Conservation (phyloP, 2,888 invertebrate species). For the Serrognathus titanus region DNA sequence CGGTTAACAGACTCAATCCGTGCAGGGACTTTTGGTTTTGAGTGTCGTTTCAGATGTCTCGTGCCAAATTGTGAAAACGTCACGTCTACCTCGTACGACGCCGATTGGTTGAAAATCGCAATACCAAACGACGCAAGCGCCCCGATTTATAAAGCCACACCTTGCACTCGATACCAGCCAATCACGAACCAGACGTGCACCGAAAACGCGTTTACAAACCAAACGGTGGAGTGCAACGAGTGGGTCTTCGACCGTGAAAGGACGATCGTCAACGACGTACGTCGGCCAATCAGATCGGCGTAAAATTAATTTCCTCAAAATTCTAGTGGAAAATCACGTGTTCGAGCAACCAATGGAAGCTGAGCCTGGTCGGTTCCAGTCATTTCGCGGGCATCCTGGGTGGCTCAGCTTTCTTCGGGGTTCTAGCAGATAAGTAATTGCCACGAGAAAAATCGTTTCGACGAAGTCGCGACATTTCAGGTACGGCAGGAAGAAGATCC, state of each 20-base stretch:
- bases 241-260: slow-evolving; percentile 56
- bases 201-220: slow-evolving; percentile 42
- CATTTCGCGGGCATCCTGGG: slow-evolving; percentile 63
- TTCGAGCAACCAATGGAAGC: slow-evolving; percentile 58
- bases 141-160: slow-evolving; percentile 7
- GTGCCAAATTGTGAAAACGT: slow-evolving; percentile 55
- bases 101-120: slow-evolving; percentile 51
- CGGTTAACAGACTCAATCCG: too few species aligned
- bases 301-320: neutral
- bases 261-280: slow-evolving; percentile 58
- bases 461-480: slow-evolving; percentile 37
- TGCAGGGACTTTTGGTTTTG: neutral
- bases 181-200: slow-evolving; percentile 39
- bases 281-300: slow-evolving; percentile 3
- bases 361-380: slow-evolving; percentile 59
- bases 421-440: slow-evolving; percentile 58
- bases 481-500: slow-evolving; percentile 58
- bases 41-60: slow-evolving; percentile 45
- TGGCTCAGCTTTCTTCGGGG: slow-evolving; percentile 58
- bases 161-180: slow-evolving; percentile 19
- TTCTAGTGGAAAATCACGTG: slow-evolving; percentile 60
- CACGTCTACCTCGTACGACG: slow-evolving; percentile 38
- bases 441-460: neutral
- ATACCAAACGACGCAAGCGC: slow-evolving; percentile 44
- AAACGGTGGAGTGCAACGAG: slow-evolving; percentile 46